phyloP scores from a whole-genome alignment of 30 jellyfish, hydroid and myxozoan species.

The Hydractinia symbiolongicarpus region DNA sequence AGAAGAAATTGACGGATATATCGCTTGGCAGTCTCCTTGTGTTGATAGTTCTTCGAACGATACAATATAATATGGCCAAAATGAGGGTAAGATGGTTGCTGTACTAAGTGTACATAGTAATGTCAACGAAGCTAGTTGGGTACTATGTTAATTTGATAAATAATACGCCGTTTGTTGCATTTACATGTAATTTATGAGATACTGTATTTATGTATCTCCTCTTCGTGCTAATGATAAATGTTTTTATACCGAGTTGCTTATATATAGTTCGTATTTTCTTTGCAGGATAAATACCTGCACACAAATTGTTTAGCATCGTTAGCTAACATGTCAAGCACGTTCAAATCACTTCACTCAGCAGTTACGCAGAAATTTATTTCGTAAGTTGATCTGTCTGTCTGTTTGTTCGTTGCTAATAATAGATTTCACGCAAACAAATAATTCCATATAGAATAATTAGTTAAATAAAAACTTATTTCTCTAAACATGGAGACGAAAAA shows the following conservation, averaged over 20 bases:
- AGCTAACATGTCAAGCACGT: slow-evolving; percentile 42
- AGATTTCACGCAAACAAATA: too few species aligned
- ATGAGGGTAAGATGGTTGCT: slow-evolving; percentile 53
- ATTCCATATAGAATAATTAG: too few species aligned
- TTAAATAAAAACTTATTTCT: too few species aligned
- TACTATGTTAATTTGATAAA: too few species aligned
- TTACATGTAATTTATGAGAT: background rate
- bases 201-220: background rate
- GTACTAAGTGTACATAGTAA: too few species aligned
- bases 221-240: background rate
- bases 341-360: slow-evolving; percentile 22
- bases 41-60: slow-evolving; percentile 55
- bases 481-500: too few species aligned
- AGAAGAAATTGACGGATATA: slow-evolving; percentile 37
- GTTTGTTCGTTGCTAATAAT: too few species aligned
- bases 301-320: slow-evolving; percentile 43
- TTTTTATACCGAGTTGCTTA: background rate
- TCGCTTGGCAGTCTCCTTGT: slow-evolving; percentile 57
- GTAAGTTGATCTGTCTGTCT: slow-evolving; percentile 12
- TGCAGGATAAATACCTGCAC: slow-evolving; percentile 33
- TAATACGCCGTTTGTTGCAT: background rate
- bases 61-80: slow-evolving; percentile 68
- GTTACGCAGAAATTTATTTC: slow-evolving; percentile 27
- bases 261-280: background rate
- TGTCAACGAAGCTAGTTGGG: too few species aligned